Base-by-base conservation (phyloP, 2,113 vertebrate genomes). In the Rhagologus leucostigma region DNA sequence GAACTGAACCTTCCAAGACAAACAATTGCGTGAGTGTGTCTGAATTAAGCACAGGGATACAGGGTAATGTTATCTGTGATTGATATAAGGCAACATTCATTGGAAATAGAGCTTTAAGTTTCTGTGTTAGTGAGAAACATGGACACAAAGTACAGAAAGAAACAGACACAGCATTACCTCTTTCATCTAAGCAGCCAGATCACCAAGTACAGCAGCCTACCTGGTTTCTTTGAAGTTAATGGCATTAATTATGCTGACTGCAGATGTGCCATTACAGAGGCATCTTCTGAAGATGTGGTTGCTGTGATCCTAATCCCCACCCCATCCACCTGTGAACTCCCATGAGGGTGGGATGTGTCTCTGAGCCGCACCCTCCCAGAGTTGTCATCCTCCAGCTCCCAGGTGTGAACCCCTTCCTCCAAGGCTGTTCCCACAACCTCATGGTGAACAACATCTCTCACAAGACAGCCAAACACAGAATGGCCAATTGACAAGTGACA, bases 341-440 rank as follows among this genome's bases (percentile, higher is more conserved):
- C 0, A 0, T n/a, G 64, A 47, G 22, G 11, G 9, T 33, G 30
- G n/a, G 35, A 41, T 29, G 35, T 55, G 26, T 44, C 39, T 63
- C 69, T 41, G 42, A 78, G 60, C 50, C 59, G 29, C n/a, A 49
- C 3, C 15, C 3, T 35, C 23, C 44, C 44, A 63, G 52, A 46
- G 29, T 3, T 11, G 23, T 37, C 44, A 60, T n/a, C 27, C 37
- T 77, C 15, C 83, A 65, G 24, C 42, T 96, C 16, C 29, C 49
- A 52, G 17, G 10, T 35, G 14, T 52, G 19, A 88, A 44, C 3
- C 1, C 11, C 7, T 79, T 57, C 33, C 46, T 52, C 10, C 29
- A 59, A 15, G 29, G 33, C 19, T 81, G 47, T n/a, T 92, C 18
- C 37, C 39, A 70, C 46, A 84, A 49, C 6, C 8, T 9, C 15